Evolutionary conservation across 1,140 invertebrate genomes (phyloP).

Genomic region (Magallana gigas): DNA sequence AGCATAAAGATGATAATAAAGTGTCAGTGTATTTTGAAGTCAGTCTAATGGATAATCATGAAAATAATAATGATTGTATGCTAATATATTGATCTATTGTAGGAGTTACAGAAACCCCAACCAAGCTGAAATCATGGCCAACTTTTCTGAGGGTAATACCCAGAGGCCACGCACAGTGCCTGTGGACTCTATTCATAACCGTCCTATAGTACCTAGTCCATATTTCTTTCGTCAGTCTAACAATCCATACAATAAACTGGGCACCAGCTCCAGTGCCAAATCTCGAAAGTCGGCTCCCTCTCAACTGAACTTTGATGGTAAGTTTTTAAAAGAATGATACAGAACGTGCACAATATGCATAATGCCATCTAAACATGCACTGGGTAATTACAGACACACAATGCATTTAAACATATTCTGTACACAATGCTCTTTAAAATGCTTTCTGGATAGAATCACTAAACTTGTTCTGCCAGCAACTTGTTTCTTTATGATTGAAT

Average conservation of each 20-base stretch:
- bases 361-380: too few relatives aligned
- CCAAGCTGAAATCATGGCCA: slow-evolving; percentile 67
- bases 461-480: background rate
- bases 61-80: too few relatives aligned
- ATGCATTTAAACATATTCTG: too few relatives aligned
- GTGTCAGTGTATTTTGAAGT: background rate
- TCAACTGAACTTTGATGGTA: slow-evolving; percentile 40
- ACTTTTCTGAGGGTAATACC: slow-evolving; percentile 58
- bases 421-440: background rate
- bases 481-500: too few relatives aligned
- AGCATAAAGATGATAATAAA: too few relatives aligned
- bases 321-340: background rate
- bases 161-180: slow-evolving; percentile 65
- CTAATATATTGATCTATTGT: background rate
- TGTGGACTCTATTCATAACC: slow-evolving; percentile 38
- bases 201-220: slow-evolving; percentile 63
- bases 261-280: slow-evolving; percentile 47
- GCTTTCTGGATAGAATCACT: background rate
- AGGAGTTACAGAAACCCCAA: slow-evolving; percentile 70
- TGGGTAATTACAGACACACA: background rate
- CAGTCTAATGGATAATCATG: background rate
- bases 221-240: slow-evolving; percentile 65
- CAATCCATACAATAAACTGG: slow-evolving; percentile 49
- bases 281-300: slow-evolving; percentile 40
- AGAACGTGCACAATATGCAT: too few relatives aligned